Percentiles rank a stretch among this genome's conserved stretches.
These are phyloP conservation scores for Nannospalax galili DNA, from an alignment of 2,113 vertebrate genomes.

Conservation along the genomic window DNA sequence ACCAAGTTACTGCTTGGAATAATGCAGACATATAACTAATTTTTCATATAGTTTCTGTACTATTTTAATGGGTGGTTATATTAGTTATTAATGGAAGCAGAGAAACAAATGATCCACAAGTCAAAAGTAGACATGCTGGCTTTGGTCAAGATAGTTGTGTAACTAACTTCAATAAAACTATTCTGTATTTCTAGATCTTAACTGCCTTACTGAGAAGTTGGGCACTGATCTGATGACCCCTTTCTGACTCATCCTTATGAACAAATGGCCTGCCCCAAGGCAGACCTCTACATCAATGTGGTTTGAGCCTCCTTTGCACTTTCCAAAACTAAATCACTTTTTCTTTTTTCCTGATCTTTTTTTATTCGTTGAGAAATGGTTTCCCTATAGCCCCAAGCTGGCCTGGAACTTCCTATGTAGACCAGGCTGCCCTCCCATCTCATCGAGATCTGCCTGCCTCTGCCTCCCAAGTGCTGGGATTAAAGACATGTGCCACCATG, in stretches of 20 bases:
- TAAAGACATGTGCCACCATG: no score
- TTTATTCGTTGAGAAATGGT: no score
- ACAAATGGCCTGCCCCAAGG: background rate
- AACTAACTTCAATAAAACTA: background rate
- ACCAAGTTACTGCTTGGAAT: background rate
- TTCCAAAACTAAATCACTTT: background rate
- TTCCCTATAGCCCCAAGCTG: no score
- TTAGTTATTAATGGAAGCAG: slow-evolving; percentile 24
- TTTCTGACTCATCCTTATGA: background rate
- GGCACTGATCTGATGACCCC: background rate
- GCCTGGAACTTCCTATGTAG: no score
- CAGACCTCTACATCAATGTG: background rate
- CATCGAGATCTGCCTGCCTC: no score
- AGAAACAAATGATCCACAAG: background rate
- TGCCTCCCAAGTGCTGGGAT: no score
- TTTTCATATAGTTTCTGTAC: background rate
- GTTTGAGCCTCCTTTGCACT: background rate
- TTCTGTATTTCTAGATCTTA: background rate
- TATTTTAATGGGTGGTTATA: background rate
- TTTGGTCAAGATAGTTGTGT: background rate
- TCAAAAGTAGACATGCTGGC: background rate
- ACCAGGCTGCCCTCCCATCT: no score
- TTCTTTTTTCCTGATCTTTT: no score
- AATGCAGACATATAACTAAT: background rate
- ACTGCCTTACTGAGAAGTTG: background rate